Evolutionary conservation across 2,888 invertebrate species (phyloP).

Genomic region (Thera obeliscata): DNA sequence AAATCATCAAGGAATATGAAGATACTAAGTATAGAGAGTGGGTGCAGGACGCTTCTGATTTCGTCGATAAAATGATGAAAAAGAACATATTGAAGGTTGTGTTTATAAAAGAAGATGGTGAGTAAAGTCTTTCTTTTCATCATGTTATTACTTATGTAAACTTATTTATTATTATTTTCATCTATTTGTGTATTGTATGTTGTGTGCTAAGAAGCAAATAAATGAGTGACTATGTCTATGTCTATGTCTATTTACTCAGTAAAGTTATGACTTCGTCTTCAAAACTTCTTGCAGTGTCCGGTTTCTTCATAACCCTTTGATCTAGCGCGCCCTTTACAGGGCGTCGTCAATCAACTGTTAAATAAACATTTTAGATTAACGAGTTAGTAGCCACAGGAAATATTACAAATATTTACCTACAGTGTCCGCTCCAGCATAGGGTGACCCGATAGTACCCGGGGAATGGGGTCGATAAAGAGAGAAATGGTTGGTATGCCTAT

Average conservation of each 20-base stretch:
- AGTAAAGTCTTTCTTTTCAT: no score
- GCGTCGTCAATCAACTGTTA: background rate
- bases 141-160: no score
- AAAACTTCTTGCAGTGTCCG: conserved; percentile 5
- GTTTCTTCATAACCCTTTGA: conserved; percentile 24
- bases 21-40: conserved; percentile 89
- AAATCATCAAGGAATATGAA: conserved; percentile 90
- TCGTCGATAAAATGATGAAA: conserved; percentile 88
- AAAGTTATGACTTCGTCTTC: background rate
- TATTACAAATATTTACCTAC: background rate
- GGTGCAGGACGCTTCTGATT: conserved; percentile 85
- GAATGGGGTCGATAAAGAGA: no score
- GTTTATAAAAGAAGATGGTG: conserved; percentile 69
- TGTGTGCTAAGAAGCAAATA: no score
- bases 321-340: conserved; percentile 2
- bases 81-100: conserved; percentile 87
- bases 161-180: no score
- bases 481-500: no score
- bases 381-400: background rate
- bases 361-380: background rate
- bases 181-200: no score
- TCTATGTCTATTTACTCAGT: background rate
- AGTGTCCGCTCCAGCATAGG: background rate
- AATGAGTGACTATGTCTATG: no score
- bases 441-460: background rate